Conservation (phyloP, 2,113 vertebrate species). For the Nannospalax galili region DNA sequence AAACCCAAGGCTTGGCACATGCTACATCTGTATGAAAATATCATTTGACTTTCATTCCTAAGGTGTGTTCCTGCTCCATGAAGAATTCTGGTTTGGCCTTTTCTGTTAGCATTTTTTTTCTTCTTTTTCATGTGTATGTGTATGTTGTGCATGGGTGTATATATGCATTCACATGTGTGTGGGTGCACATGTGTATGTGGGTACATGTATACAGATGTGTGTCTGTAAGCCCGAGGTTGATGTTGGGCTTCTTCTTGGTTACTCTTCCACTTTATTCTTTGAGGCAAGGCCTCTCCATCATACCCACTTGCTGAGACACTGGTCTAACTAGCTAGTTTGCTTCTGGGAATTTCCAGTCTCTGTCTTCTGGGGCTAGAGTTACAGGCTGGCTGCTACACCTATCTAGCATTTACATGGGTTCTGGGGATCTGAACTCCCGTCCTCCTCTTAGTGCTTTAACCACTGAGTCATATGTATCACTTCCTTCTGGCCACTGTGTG, state of each 20-base stretch:
- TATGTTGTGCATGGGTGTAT: background rate
- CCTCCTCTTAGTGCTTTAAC: background rate
- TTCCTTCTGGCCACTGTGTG: background rate
- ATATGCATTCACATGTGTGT: background rate
- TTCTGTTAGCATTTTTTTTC: background rate
- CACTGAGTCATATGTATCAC: background rate
- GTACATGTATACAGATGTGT: background rate
- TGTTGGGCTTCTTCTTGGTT: background rate
- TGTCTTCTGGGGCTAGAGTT: background rate
- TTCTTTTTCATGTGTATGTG: background rate
- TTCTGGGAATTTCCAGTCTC: background rate
- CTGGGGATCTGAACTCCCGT: background rate
- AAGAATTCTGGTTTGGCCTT: conserved; percentile 4
- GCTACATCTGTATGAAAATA: background rate
- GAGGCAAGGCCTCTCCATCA: background rate
- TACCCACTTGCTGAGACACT: background rate
- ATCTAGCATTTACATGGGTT: background rate
- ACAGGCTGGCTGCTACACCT: background rate
- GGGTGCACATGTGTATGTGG: background rate
- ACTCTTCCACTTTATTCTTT: background rate
- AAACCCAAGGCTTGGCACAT: no score
- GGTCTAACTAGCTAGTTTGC: background rate
- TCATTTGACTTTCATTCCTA: background rate
- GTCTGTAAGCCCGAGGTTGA: background rate
- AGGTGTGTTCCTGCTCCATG: background rate